Evolutionary conservation across 2,888 invertebrate genomes (phyloP).

Genomic region (Apodemia hepburni): DNA sequence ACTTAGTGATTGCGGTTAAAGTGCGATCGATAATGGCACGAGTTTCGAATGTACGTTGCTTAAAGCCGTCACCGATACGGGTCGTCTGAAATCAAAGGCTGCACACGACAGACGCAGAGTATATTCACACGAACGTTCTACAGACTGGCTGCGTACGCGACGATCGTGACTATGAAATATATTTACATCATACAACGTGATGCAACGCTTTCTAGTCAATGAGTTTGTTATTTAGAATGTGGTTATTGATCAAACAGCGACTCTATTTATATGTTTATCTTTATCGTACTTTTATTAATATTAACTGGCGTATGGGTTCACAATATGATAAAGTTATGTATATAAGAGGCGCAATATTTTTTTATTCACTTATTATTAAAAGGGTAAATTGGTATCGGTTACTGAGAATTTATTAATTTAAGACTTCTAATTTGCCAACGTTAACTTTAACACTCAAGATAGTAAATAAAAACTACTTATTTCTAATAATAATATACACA

Average conservation of each 20-base stretch:
- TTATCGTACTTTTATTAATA: not conserved
- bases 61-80: conserved; percentile 23
- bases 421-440: not conserved
- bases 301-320: not conserved
- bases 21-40: conserved; percentile 23
- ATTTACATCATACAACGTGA: not conserved
- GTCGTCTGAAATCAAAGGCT: conserved; percentile 13
- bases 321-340: not conserved
- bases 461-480: no score
- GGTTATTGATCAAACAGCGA: not conserved
- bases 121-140: conserved; percentile 4
- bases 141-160: not conserved
- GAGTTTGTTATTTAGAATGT: not conserved
- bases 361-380: not conserved
- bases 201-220: not conserved
- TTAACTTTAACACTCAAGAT: no score
- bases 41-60: conserved; percentile 20
- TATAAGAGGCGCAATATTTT: not conserved
- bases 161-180: not conserved
- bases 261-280: not conserved
- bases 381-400: not conserved
- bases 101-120: not conserved
- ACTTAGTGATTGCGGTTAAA: conserved; percentile 22
- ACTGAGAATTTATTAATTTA: not conserved
- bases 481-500: no score